phyloP scores from a whole-genome alignment of 1,140 invertebrate species.

The Papilio xuthus region DNA sequence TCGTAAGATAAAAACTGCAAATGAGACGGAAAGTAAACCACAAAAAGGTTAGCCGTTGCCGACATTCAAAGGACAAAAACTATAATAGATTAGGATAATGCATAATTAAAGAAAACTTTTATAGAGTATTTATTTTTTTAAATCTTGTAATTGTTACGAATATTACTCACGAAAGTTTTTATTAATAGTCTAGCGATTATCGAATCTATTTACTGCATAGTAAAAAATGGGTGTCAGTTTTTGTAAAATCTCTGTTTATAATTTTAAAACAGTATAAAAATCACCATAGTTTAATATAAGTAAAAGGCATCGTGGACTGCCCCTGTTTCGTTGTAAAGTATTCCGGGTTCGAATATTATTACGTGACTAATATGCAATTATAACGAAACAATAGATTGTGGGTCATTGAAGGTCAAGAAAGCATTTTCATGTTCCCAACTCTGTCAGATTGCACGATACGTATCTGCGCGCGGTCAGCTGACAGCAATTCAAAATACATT shows the following conservation, averaged over 20 bases:
- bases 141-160: not conserved
- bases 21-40: constrained; percentile 9
- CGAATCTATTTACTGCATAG: not conserved
- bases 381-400: constrained; percentile 25
- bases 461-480: constrained; percentile 6
- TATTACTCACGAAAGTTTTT: not conserved
- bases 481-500: constrained; percentile 25
- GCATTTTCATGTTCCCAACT: constrained; percentile 24
- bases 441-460: constrained; percentile 15
- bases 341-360: constrained; percentile 7
- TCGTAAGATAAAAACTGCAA: not conserved
- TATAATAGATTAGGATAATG: not conserved
- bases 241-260: not conserved
- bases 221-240: not conserved
- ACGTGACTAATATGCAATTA: constrained; percentile 26
- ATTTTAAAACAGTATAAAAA: not conserved
- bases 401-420: constrained; percentile 30
- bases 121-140: not conserved
- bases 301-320: not conserved
- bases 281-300: not conserved
- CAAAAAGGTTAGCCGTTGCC: constrained; percentile 1
- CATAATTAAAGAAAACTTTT: not conserved
- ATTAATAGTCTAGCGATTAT: no score
- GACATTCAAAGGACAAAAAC: not conserved
- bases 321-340: not conserved